Conservation (phyloP, 2,888 invertebrate genomes). For the Noctua janthe region DNA sequence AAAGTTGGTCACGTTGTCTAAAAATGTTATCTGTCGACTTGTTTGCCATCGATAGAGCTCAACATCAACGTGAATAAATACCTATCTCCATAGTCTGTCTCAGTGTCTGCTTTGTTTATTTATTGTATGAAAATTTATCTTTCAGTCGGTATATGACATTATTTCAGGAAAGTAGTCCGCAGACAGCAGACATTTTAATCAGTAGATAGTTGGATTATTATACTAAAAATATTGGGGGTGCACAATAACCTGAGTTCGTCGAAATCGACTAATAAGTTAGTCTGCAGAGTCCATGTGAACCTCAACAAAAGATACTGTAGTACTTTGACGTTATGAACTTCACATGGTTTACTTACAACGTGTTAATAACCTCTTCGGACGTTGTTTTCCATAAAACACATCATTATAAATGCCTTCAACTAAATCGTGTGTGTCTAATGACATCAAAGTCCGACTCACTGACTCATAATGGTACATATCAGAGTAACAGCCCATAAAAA, state of each 20-base stretch:
- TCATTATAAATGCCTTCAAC: constrained; percentile 24
- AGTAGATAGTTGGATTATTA: constrained; percentile 22
- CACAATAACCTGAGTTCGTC: constrained; percentile 7
- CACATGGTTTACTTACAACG: constrained; percentile 20
- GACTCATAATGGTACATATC: constrained; percentile 40
- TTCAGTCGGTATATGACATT: constrained; percentile 8
- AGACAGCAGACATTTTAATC: constrained; percentile 41
- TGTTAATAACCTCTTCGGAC: constrained; percentile 28
- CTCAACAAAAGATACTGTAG: neutral
- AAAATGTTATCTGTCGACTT: constrained; percentile 67
- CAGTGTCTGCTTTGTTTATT: constrained; percentile 16
- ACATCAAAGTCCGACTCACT: constrained; percentile 29
- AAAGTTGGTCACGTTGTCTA: constrained; percentile 61
- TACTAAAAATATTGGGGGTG: neutral
- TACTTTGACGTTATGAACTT: constrained; percentile 14
- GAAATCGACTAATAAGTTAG: neutral
- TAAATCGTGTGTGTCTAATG: constrained; percentile 45
- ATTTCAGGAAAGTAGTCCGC: constrained; percentile 34
- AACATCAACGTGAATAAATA: constrained; percentile 29
- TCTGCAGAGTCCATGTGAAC: neutral
- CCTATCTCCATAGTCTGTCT: constrained; percentile 16
- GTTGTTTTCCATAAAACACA: constrained; percentile 24
- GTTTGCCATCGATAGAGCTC: constrained; percentile 61
- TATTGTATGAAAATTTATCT: constrained; percentile 34
- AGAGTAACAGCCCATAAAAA: constrained; percentile 41